Percentiles rank a stretch among this genome's conserved stretches.
These are phyloP conservation scores for Deilephila porcellus DNA, from an alignment of 2,888 invertebrate genomes.

Conservation along the genomic window DNA sequence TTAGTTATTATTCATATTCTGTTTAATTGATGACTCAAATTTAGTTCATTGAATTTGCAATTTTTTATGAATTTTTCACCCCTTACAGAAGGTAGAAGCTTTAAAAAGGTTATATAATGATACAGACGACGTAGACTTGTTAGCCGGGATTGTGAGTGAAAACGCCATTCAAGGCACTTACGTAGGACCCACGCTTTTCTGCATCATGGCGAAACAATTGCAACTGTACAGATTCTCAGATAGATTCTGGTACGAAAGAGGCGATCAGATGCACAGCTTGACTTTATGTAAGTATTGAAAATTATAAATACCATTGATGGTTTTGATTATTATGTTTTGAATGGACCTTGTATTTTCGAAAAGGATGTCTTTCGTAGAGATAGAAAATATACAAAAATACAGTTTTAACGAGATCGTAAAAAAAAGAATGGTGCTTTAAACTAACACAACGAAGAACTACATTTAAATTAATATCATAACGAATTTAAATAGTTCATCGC, in stretches of 20 bases:
- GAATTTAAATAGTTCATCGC: too few species aligned
- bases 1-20: too few species aligned
- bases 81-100: constrained; percentile 65
- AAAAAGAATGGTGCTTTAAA: too few species aligned
- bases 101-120: constrained; percentile 59
- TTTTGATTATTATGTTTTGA: too few species aligned
- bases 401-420: too few species aligned
- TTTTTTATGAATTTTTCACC: neutral
- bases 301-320: too few species aligned
- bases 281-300: constrained; percentile 55
- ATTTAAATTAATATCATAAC: too few species aligned
- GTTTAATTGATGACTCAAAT: too few species aligned
- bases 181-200: constrained; percentile 67
- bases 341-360: too few species aligned
- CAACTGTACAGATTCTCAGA: constrained; percentile 63
- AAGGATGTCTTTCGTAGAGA: too few species aligned
- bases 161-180: constrained; percentile 56
- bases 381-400: too few species aligned
- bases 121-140: constrained; percentile 66
- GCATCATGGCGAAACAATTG: constrained; percentile 67
- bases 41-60: neutral
- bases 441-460: too few species aligned
- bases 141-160: constrained; percentile 68
- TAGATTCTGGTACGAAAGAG: constrained; percentile 72
- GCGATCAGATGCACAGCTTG: constrained; percentile 69